Base-by-base conservation (phyloP, 2,888 invertebrate genomes). In the Stegana nigrithorax region DNA sequence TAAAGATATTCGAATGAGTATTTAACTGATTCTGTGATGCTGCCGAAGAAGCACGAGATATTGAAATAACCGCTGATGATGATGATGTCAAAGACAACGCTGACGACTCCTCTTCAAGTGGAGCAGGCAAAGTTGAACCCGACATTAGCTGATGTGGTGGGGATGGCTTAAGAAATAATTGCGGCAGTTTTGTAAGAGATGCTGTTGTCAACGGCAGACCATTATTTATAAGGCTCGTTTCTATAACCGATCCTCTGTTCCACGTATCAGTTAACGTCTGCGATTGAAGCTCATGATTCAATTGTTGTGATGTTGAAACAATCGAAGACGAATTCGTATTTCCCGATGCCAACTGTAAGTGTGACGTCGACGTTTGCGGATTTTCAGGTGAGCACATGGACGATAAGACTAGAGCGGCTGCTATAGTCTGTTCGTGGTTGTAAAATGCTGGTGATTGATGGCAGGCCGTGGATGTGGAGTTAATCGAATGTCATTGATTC, bases 401-500 rank as follows among this genome's bases (percentile, higher is more conserved):
- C 51, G 83, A 81, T 58, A 81, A 75, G 59, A 81, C 81, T 56
- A 82, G 64, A 19, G 81, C 81, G n/a, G 81, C 81, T 56, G 81
- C 81, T 61, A 81, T 78, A 32, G 83, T 80, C 69, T 81, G 82
- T 61, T 81, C 83, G 58, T 81, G 82, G 65, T 74, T 81, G 64
- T 83, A 82, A 63, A 83, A 81, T 71, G 80, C 77, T 70, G 83
- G 70, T 44, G 62, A 58, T 19, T 65, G 58, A 14, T 66, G 79
- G 66, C 78, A 62, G 73, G 71, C 74, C 71, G 73, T 69, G 66
- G 67, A 64, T 71, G 68, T 65, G 70, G n/a, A n/a, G n/a, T n/a
- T n/a, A n/a, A n/a, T n/a, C n/a, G n/a, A 23, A 23, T 78, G 83
- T 82, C 82, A 82, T 82, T 82, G 83, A 68, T 70, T 70, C 59